Base-by-base conservation (phyloP, 53 echinoderm and acorn worm species). In the Antedon mediterranea region DNA sequence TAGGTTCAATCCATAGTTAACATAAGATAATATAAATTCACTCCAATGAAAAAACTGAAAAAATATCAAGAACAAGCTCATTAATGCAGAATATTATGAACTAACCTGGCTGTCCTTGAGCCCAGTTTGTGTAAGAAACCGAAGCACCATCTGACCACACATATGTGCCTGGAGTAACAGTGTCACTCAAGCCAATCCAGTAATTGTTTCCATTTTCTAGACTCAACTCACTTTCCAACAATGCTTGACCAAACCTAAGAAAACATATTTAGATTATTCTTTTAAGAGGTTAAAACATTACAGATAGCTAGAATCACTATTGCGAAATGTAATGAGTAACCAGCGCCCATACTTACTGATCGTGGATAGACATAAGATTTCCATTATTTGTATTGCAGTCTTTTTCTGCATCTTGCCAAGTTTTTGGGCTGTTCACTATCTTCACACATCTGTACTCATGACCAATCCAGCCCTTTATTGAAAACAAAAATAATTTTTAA, bases 111-210 rank as follows among this genome's bases (percentile, higher is more conserved):
- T 88, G 84, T 30, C 81, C 88, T 32, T 57, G 78, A 8, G 76
- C 92, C 98, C 98, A 97, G 83, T 90, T 81, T 32, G 87, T 84
- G 44, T 81, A 87, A 32, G 84, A 89, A 5, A 92, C 79, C n/a
- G 81, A 74, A 0, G 84, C 32, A 34, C 87, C 87, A 70, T 94
- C 94, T 29, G 89, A 81, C 91, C 91, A 94, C 78, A 85, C 78
- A 41, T 94, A 94, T 13, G 86, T 86, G 0, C 94, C 94, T 43
- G 85, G 83, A 2, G 72, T 74, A 26, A 84, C 79, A 32, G 75
- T 87, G 74, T 89, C 91, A 74, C 89, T 80, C 30, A 94, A 70
- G 34, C 89, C 94, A 32, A 89, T 91, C 87, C 85, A 94, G 74
- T 78, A 94, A 29, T 86, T 79, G 0, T 78, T 80, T 4, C 81